Conservation (phyloP, 2,888 invertebrate species). For the Papilio protenor region DNA sequence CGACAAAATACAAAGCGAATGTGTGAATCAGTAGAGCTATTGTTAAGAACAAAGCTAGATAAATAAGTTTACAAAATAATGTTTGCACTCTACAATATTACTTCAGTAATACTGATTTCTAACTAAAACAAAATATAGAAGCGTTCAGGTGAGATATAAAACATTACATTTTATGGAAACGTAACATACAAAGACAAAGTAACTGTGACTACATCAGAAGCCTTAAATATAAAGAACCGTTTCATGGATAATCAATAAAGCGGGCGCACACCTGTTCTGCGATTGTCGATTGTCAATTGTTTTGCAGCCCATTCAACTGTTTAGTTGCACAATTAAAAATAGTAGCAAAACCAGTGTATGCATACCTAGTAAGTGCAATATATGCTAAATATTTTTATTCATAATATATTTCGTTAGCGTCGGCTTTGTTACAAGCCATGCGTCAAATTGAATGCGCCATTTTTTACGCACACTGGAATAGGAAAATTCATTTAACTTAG, state of each 20-base stretch:
- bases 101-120: slow-evolving; percentile 48
- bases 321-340: no score
- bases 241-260: no score
- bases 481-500: slow-evolving; percentile 15
- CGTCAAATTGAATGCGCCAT: slow-evolving; percentile 20
- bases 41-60: slow-evolving; percentile 74
- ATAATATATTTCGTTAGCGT: slow-evolving; percentile 2
- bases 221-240: no score
- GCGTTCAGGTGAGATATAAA: no score
- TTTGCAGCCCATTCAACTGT: no score
- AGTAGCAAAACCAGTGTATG: no score
- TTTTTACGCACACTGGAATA: slow-evolving; percentile 17
- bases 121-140: not conserved
- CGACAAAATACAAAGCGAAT: slow-evolving; percentile 55
- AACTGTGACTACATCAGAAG: no score
- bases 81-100: slow-evolving; percentile 73
- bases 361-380: not conserved
- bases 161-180: no score
- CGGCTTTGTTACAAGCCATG: slow-evolving; percentile 19
- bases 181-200: no score
- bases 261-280: no score
- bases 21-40: slow-evolving; percentile 72
- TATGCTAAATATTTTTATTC: not conserved
- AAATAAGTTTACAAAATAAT: slow-evolving; percentile 73
- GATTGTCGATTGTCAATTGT: no score